These are phyloP conservation scores for Ectemnius lituratus DNA, from an alignment of 2,888 invertebrate species.

Conservation along the genomic window DNA sequence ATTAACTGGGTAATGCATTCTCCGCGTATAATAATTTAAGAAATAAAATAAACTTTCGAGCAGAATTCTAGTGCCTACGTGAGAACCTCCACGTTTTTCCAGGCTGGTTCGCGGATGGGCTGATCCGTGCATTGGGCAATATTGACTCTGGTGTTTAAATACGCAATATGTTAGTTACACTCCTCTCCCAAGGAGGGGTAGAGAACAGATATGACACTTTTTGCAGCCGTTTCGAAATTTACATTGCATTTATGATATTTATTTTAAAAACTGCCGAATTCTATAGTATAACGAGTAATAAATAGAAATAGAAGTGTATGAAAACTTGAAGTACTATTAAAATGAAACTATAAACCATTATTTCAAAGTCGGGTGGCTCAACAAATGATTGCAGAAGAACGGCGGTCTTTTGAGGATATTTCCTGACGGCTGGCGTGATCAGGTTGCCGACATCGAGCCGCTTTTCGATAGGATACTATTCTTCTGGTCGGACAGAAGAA, in stretches of 20 bases:
- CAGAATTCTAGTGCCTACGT: constrained; percentile 43
- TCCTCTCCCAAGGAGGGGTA: constrained; percentile 12
- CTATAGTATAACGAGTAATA: too few relatives aligned
- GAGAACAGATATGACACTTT: constrained; percentile 11
- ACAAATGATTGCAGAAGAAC: constrained; percentile 73
- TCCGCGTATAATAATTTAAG: not conserved
- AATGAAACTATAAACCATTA: not conserved
- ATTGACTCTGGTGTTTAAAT: constrained; percentile 33
- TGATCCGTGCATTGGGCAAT: constrained; percentile 28
- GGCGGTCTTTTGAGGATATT: constrained; percentile 96
- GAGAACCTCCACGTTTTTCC: constrained; percentile 36
- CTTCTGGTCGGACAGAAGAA: constrained; percentile 98
- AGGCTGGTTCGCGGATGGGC: constrained; percentile 6
- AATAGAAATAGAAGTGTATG: not conserved
- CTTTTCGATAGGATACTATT: constrained; percentile 95
- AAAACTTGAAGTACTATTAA: not conserved
- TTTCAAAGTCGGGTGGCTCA: not conserved
- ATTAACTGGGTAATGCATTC: too few relatives aligned
- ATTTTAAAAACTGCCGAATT: not conserved
- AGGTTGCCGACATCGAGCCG: constrained; percentile 94
- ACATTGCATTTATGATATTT: not conserved
- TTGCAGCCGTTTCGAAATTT: too few relatives aligned
- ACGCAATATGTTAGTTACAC: constrained; percentile 14
- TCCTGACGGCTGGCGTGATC: constrained; percentile 90
- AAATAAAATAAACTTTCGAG: not conserved